Conservation (phyloP, 2,113 vertebrate genomes). For the Gnathonemus longibarbis region DNA sequence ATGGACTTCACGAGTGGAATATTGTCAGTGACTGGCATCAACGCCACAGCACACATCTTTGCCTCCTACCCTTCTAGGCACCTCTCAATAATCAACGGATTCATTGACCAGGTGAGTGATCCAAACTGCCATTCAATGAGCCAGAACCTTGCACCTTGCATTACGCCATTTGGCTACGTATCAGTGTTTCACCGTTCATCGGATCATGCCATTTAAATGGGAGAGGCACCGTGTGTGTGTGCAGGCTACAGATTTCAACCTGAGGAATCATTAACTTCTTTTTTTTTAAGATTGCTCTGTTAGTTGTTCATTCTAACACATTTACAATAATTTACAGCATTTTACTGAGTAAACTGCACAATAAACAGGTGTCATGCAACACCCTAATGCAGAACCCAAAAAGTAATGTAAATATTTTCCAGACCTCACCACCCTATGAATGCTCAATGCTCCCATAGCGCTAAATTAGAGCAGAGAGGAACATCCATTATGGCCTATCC, state of each 20-base stretch:
- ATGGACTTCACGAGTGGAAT: slow-evolving; percentile 77
- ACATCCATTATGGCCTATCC: slow-evolving; percentile 36
- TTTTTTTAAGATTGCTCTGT: background rate
- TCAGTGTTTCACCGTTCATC: background rate
- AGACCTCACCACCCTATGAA: background rate
- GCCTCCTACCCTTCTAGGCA: slow-evolving; percentile 84
- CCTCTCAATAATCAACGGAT: slow-evolving; percentile 76
- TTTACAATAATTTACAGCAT: background rate
- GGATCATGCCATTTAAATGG: background rate
- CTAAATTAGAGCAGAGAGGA: slow-evolving; percentile 35
- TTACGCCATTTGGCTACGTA: background rate
- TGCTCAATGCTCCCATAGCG: background rate
- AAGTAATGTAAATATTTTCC: background rate
- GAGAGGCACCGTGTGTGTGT: background rate
- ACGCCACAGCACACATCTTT: slow-evolving; percentile 90
- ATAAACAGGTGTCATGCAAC: background rate
- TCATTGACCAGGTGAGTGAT: slow-evolving; percentile 81
- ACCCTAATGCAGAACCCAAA: background rate
- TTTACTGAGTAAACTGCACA: background rate
- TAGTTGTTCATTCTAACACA: background rate
- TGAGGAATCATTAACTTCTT: slow-evolving; percentile 2
- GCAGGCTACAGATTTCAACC: background rate
- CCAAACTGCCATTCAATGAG: background rate
- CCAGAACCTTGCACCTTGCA: too few species aligned
- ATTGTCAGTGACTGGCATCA: slow-evolving; percentile 78